phyloP scores from a whole-genome alignment of 2,113 vertebrate genomes.

The Trichechus manatus region DNA sequence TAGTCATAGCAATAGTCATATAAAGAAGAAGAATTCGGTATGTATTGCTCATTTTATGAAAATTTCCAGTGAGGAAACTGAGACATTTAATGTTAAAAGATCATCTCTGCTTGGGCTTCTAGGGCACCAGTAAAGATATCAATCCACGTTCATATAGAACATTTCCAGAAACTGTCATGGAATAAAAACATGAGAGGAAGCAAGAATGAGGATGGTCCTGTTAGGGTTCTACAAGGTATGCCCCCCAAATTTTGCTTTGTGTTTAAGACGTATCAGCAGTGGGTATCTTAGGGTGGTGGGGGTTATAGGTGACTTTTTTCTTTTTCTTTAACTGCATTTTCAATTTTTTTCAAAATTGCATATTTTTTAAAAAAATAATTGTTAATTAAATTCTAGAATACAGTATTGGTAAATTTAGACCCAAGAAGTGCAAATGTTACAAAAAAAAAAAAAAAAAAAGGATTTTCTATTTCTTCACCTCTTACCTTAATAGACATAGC shows the following conservation, averaged over 20 bases:
- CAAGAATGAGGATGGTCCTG: not conserved
- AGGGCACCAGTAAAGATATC: constrained; percentile 11
- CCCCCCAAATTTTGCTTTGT: not conserved
- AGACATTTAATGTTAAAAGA: constrained; percentile 63
- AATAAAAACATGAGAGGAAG: constrained; percentile 16
- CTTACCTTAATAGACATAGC: not conserved
- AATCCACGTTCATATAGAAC: not conserved
- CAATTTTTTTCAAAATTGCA: not conserved
- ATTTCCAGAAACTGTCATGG: constrained; percentile 56
- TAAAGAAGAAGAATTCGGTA: constrained; percentile 63
- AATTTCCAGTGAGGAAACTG: constrained; percentile 57
- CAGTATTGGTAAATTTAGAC: not conserved
- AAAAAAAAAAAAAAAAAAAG: not conserved
- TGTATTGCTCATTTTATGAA: constrained; percentile 63
- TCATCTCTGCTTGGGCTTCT: constrained; percentile 11
- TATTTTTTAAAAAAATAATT: not conserved
- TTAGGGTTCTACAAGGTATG: not conserved
- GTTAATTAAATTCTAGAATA: constrained; percentile 47
- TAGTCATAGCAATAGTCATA: constrained; percentile 57
- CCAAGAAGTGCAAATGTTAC: constrained; percentile 8
- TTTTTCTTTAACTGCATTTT: constrained; percentile 34
- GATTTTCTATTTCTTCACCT: constrained; percentile 52
- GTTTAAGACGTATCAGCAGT: not conserved
- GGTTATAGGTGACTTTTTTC: not conserved
- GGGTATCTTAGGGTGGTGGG: not conserved